Evolutionary conservation across 2,888 invertebrate species (phyloP), one percentile per base, ranked within the genome.

Genomic region (Eupeodes luniger): DNA sequence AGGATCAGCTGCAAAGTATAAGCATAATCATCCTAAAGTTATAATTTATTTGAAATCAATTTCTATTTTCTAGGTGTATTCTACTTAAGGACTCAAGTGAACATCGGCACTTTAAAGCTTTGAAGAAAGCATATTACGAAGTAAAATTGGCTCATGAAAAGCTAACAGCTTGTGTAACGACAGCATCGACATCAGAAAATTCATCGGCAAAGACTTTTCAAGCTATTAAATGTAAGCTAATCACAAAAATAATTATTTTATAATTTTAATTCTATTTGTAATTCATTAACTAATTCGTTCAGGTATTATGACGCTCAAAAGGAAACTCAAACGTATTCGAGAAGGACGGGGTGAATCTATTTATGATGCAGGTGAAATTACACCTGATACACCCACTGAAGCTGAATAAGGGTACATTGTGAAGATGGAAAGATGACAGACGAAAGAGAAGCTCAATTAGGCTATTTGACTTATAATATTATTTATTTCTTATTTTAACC

Each of bases 301-400:
- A 93, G 93, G 93, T 85, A 92, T 93, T 53, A 93, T 94, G 93
- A 92, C 93, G 69, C 90, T 94, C 12, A 94, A 94, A 88, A 92
- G 94, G 4, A 94, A 94, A 90, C 91, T 94, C 53, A 93, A 93
- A 89, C 93, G 94, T 3, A 94, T 94, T 87, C 93, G 94, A 6
- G 93, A 93, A 83, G 93, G 93, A 53, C 92, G 92, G 67, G 93
- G 93, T 4, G 92, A 92, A 44, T 90, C 91, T 49, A 92, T 91
- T 76, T 91, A 93, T 83, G 92, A 92, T 47, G 89, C 69, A 27
- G 93, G 93, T 49, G 92, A 92, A 78, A 81, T 91, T 59, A 77
- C 88, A 4, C 85, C 87, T 19, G 90, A 89, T 53, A 84, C 90
- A 53, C 55, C 80, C 4, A 57, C 66, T 2, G 84, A 87, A 66